Percentiles rank a stretch among this genome's conserved stretches.
Evolutionary conservation across 2,113 vertebrate genomes (phyloP).

Genomic region (Labeo rohita): DNA sequence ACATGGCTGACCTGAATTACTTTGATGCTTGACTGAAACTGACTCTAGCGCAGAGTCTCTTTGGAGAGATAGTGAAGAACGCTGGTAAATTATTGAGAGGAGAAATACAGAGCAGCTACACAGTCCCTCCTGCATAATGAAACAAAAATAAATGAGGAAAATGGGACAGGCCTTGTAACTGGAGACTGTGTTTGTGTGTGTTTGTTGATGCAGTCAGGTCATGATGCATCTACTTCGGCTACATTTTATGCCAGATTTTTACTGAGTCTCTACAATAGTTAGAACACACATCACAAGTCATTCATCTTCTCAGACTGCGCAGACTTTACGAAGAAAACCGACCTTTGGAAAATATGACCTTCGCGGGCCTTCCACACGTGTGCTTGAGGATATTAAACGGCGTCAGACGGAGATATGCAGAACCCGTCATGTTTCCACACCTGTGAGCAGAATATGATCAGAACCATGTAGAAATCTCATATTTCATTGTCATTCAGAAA

Average conservation of each 20-base stretch:
- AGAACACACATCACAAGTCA: background rate
- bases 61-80: slow-evolving; percentile 58
- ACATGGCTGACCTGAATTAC: slow-evolving; percentile 67
- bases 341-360: slow-evolving; percentile 32
- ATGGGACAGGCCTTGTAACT: slow-evolving; percentile 61
- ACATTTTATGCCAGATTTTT: background rate
- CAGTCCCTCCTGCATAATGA: slow-evolving; percentile 64
- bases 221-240: background rate
- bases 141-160: slow-evolving; percentile 65
- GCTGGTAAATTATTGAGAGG: slow-evolving; percentile 65
- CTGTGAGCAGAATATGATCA: background rate
- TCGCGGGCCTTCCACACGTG: slow-evolving; percentile 7
- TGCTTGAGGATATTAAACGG: slow-evolving; percentile 33
- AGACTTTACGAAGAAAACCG: slow-evolving; percentile 19
- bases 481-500: slow-evolving; percentile 3
- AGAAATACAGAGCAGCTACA: slow-evolving; percentile 38
- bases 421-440: slow-evolving; percentile 29
- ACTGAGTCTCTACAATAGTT: background rate
- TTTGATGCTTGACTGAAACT: slow-evolving; percentile 62
- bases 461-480: slow-evolving; percentile 27
- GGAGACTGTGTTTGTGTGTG: background rate
- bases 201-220: slow-evolving; percentile 17
- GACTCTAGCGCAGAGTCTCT: slow-evolving; percentile 64
- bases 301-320: slow-evolving; percentile 22
- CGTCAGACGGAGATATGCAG: slow-evolving; percentile 24